A percentile compares a stretch with the other conserved stretches of the same genome.
Evolutionary conservation across 2,113 vertebrate genomes (phyloP).

Genomic region (Barnardius zonarius): DNA sequence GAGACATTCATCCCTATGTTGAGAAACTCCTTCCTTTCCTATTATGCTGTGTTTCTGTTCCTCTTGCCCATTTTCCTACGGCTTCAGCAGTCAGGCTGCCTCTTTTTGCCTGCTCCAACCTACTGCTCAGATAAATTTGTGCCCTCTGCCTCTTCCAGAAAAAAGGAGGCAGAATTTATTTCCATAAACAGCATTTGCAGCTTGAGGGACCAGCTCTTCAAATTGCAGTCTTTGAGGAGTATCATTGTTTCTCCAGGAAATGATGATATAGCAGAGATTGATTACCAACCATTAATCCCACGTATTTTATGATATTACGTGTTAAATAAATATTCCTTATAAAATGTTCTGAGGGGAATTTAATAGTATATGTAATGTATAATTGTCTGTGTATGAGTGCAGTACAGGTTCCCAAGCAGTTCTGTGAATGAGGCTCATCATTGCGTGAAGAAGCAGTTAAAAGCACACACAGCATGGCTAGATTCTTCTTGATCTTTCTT

Average conservation of each 20-base stretch:
- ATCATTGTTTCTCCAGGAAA: neutral
- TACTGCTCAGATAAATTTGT: neutral
- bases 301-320: neutral
- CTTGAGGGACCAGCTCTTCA: neutral
- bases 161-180: neutral
- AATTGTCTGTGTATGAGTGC: neutral
- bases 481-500: neutral
- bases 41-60: neutral
- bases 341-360: neutral
- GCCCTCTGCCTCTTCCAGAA: neutral
- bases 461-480: neutral
- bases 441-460: neutral
- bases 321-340: neutral
- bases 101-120: neutral
- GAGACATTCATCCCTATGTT: neutral
- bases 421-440: neutral
- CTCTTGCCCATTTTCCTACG: too few species aligned
- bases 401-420: neutral
- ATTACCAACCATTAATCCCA: neutral
- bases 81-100: neutral
- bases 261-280: neutral
- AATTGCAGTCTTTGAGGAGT: neutral
- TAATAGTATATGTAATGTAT: rapidly evolving
- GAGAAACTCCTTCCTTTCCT: neutral
- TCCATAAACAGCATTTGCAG: neutral